Evolutionary conservation across 2,113 vertebrate genomes (phyloP).

Genomic region (Damaliscus lunatus): DNA sequence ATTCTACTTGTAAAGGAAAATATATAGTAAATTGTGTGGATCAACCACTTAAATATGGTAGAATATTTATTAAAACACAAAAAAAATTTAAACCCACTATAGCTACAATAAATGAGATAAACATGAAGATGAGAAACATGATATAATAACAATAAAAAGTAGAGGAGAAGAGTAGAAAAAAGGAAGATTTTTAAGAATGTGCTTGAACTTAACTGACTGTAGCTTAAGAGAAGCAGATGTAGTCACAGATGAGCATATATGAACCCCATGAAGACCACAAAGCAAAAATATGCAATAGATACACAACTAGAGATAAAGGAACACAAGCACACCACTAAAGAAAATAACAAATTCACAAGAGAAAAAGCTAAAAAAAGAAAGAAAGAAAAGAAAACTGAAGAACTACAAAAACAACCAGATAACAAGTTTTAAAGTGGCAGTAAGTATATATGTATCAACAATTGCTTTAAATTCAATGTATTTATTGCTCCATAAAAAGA

Average conservation of each 20-base stretch:
- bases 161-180: neutral
- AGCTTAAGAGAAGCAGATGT: neutral
- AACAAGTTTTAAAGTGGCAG: neutral
- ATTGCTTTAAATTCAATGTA: neutral
- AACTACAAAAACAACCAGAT: neutral
- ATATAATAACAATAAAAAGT: neutral
- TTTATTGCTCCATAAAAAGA: neutral
- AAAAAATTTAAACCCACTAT: neutral
- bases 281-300: neutral
- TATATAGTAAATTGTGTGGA: neutral
- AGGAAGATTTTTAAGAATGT: neutral
- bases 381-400: neutral
- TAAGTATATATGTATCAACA: neutral
- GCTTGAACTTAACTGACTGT: neutral
- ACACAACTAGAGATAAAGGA: neutral
- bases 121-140: neutral
- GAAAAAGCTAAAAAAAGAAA: neutral
- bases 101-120: neutral
- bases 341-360: neutral
- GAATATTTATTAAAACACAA: neutral
- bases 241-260: neutral
- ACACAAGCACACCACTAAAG: neutral
- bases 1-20: neutral
- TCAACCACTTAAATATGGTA: neutral
- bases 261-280: neutral